phyloP scores from a whole-genome alignment of 2,797 vertebrate genomes.

The Botia kubotai region DNA sequence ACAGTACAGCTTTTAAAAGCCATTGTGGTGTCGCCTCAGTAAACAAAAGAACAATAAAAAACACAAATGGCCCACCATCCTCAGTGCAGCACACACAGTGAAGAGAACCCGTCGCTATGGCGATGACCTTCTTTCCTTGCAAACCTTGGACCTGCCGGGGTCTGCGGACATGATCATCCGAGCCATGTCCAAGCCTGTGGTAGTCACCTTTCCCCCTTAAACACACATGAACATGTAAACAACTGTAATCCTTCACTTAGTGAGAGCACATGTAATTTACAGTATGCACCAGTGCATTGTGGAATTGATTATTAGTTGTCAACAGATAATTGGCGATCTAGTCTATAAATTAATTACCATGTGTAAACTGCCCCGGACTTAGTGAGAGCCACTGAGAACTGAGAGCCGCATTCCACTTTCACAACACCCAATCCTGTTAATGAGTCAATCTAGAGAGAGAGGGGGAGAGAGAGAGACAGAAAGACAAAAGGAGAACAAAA shows the following conservation, averaged over 20 bases:
- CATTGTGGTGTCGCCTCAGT: neutral
- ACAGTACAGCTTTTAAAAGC: neutral
- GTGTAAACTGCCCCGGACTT: slow-evolving; percentile 97
- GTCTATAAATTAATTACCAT: slow-evolving; percentile 75
- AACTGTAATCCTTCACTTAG: neutral
- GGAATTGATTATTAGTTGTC: slow-evolving; percentile 27
- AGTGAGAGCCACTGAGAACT: slow-evolving; percentile 96
- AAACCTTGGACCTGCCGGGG: slow-evolving; percentile 97
- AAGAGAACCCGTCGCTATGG: slow-evolving; percentile 96
- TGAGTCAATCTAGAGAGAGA: slow-evolving; percentile 88
- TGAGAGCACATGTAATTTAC: neutral
- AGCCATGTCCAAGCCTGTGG: slow-evolving; percentile 95
- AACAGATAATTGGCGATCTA: neutral
- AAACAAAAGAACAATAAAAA: neutral
- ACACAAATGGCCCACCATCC: slow-evolving; percentile 82
- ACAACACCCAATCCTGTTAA: slow-evolving; percentile 93
- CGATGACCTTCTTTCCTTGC: slow-evolving; percentile 98
- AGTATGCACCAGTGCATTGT: neutral
- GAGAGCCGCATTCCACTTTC: slow-evolving; percentile 98
- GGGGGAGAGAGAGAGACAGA: slow-evolving; percentile 3
- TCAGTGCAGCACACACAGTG: slow-evolving; percentile 99
- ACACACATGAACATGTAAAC: slow-evolving; percentile 11
- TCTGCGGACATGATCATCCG: slow-evolving; percentile 94
- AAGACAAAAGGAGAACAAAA: too few relatives aligned
- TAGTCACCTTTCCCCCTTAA: slow-evolving; percentile 98